Evolutionary conservation across 2,797 vertebrate genomes (phyloP).

Genomic region (Danio choprae): DNA sequence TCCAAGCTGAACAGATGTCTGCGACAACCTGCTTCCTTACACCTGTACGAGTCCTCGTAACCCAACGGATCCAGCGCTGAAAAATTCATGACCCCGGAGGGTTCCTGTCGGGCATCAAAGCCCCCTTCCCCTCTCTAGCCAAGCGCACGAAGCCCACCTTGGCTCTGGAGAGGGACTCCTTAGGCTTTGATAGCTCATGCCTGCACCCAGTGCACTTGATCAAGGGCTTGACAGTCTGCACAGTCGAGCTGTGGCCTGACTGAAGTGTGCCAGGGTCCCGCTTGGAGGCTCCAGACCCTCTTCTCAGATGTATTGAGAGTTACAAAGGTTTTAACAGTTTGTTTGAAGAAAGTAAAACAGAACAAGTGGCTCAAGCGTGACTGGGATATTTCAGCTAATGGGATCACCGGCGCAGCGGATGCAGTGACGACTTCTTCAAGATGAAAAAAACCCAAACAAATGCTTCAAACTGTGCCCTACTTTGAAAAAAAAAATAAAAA

Average conservation of each 20-base stretch:
- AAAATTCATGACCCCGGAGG: conserved; percentile 87
- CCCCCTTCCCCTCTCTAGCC: conserved; percentile 33
- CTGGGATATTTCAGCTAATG: conserved; percentile 48
- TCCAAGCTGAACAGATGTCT: conserved; percentile 87
- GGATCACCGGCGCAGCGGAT: neutral
- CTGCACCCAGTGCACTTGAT: conserved; percentile 68
- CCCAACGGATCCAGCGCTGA: conserved; percentile 73
- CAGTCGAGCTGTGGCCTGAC: conserved; percentile 62
- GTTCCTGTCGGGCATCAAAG: conserved; percentile 82
- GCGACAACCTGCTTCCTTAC: conserved; percentile 87
- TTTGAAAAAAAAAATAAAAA: neutral
- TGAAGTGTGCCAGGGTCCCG: conserved; percentile 53
- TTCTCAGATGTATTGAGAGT: conserved; percentile 42
- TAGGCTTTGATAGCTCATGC: conserved; percentile 73
- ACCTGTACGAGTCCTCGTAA: conserved; percentile 85
- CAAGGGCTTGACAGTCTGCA: conserved; percentile 71
- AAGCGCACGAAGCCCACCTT: conserved; percentile 44
- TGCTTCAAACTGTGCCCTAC: conserved; percentile 17
- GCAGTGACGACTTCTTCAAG: conserved; percentile 5
- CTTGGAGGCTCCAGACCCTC: conserved; percentile 40
- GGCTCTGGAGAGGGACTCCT: conserved; percentile 52
- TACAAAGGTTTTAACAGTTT: conserved; percentile 49
- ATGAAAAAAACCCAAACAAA: conserved; percentile 34
- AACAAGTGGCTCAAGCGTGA: conserved; percentile 50
- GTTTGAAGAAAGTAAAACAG: conserved; percentile 57